A percentile compares a stretch with the other conserved stretches of the same genome.
Evolutionary conservation across 2,888 invertebrate genomes (phyloP).

Genomic region (Cephus runcator): DNA sequence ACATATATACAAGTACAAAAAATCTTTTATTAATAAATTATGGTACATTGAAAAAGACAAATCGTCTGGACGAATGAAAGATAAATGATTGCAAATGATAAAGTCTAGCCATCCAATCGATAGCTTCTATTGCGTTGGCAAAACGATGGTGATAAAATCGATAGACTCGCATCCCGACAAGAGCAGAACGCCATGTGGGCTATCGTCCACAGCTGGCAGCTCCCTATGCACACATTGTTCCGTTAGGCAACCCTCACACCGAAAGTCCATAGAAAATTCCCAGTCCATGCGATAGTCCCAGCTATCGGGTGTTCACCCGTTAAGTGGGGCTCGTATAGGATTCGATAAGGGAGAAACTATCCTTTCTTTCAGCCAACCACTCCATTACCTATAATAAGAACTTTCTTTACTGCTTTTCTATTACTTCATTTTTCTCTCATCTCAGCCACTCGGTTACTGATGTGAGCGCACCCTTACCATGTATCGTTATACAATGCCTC

Average conservation of each 20-base stretch:
- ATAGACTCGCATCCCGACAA: conserved; percentile 50
- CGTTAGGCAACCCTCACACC: conserved; percentile 17
- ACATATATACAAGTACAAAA: not conserved
- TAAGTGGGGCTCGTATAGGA: not conserved
- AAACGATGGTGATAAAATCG: conserved; percentile 51
- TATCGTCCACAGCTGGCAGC: conserved; percentile 57
- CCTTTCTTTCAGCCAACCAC: not conserved
- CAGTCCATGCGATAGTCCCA: not conserved
- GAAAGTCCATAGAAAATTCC: not conserved
- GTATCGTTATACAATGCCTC: conserved; percentile 35
- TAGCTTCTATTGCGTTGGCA: not conserved
- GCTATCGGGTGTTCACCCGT: not conserved
- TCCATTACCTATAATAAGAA: not conserved
- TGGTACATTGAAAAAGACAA: not conserved
- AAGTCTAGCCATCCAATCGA: not conserved
- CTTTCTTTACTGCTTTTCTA: not conserved
- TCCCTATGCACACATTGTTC: conserved; percentile 22
- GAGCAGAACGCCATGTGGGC: conserved; percentile 55
- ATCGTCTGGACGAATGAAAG: not conserved
- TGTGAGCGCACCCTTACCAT: conserved; percentile 37
- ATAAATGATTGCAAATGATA: not conserved
- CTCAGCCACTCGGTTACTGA: not conserved
- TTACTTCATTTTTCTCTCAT: not conserved
- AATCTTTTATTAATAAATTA: not conserved
- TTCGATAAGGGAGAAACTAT: not conserved